A percentile compares a stretch with the other conserved stretches of the same genome.
Conservation (phyloP, 1,140 invertebrate genomes). For the Triops cancriformis region DNA sequence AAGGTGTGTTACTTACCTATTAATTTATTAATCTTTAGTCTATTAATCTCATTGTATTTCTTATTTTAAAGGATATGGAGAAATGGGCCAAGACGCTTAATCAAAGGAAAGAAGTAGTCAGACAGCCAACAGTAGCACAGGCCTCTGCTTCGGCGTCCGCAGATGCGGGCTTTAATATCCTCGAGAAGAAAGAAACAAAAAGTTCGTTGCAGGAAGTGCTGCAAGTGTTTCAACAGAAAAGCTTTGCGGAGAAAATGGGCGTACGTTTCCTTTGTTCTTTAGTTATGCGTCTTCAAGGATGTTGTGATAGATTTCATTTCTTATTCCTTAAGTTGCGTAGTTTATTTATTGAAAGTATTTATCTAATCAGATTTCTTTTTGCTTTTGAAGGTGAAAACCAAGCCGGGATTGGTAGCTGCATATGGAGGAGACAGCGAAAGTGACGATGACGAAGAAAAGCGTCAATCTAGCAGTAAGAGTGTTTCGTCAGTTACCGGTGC, state of each 20-base stretch:
- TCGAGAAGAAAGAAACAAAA: constrained; percentile 53
- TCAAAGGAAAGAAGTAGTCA: constrained; percentile 85
- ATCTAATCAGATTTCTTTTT: background rate
- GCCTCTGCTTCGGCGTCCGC: constrained; percentile 46
- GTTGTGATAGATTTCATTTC: no score
- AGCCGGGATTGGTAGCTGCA: constrained; percentile 53
- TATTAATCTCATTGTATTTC: background rate
- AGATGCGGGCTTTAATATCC: constrained; percentile 81
- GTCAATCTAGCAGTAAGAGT: constrained; percentile 35
- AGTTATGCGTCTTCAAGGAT: no score
- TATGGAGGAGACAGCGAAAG: constrained; percentile 62
- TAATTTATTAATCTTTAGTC: no score
- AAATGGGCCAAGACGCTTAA: constrained; percentile 95
- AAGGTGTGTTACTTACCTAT: constrained; percentile 51
- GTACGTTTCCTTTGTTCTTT: background rate
- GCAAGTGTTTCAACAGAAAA: constrained; percentile 25
- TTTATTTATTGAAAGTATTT: no score
- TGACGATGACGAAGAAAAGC: constrained; percentile 48
- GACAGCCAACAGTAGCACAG: constrained; percentile 40
- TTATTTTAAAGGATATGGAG: constrained; percentile 63
- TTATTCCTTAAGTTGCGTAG: no score
- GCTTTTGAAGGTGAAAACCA: background rate
- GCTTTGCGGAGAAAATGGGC: background rate
- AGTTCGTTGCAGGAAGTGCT: constrained; percentile 21
- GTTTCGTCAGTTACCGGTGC: constrained; percentile 30